A percentile compares a stretch with the other conserved stretches of the same genome.
Evolutionary conservation across 2,797 vertebrate genomes (phyloP).

Genomic region (Sparidentex hasta): DNA sequence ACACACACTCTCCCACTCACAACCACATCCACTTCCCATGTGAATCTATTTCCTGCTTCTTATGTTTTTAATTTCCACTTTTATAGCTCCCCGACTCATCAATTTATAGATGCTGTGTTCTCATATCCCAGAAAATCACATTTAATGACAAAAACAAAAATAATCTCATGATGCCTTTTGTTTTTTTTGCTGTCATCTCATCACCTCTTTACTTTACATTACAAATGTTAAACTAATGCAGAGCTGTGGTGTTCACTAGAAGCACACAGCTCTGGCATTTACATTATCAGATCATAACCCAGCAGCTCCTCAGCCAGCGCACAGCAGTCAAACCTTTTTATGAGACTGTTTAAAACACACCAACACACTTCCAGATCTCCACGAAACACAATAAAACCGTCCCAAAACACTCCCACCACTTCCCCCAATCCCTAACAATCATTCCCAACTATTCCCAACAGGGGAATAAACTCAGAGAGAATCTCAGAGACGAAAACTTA

Average conservation of each 20-base stretch:
- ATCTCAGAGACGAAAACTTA: constrained; percentile 27
- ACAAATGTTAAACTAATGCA: neutral
- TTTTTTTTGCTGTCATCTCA: neutral
- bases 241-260: neutral
- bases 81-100: neutral
- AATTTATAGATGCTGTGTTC: neutral
- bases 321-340: constrained; percentile 38
- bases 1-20: constrained; percentile 3
- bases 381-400: constrained; percentile 39
- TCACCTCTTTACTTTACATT: neutral
- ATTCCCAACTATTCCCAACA: constrained; percentile 47
- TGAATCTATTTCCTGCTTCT: constrained; percentile 30
- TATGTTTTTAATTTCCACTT: constrained; percentile 37
- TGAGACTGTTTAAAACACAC: constrained; percentile 54
- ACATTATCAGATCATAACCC: constrained; percentile 45
- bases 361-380: constrained; percentile 43
- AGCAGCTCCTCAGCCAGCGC: constrained; percentile 2
- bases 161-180: neutral
- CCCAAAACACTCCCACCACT: constrained; percentile 50
- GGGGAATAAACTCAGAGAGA: constrained; percentile 48
- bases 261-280: constrained; percentile 6
- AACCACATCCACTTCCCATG: constrained; percentile 46
- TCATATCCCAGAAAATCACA: neutral
- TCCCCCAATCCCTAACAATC: constrained; percentile 33
- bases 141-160: neutral